A percentile compares a stretch with the other conserved stretches of the same genome.
Evolutionary conservation across 2,888 invertebrate species (phyloP).

Genomic region (Noctua janthina): DNA sequence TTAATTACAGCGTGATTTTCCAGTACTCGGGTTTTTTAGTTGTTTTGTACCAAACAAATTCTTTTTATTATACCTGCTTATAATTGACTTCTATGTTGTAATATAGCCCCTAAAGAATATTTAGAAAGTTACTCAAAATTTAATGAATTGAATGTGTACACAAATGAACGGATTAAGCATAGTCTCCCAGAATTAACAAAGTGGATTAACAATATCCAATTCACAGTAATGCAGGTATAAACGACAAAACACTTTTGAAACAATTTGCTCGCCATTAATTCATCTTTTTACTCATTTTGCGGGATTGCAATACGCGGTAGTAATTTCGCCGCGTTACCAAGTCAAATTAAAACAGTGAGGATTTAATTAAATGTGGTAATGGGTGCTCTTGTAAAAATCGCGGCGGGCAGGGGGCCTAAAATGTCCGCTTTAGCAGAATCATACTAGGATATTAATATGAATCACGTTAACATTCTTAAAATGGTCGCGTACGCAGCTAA

Average conservation of each 20-base stretch:
- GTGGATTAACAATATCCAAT: conserved; percentile 26
- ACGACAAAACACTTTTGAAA: conserved; percentile 55
- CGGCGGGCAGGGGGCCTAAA: conserved; percentile 56
- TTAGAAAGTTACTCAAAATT: not conserved
- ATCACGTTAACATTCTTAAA: no score
- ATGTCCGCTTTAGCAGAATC: no score
- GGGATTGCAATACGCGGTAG: conserved; percentile 76
- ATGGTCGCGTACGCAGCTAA: no score
- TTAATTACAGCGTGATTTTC: no score
- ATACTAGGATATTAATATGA: no score
- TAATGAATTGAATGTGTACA: not conserved
- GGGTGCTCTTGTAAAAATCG: conserved; percentile 86
- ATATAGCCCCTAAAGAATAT: not conserved
- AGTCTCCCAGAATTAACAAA: conserved; percentile 16
- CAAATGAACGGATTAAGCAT: not conserved
- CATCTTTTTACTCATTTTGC: conserved; percentile 67
- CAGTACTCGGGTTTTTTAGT: no score
- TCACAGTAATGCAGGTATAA: conserved; percentile 29
- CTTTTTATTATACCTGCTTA: not conserved
- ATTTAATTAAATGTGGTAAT: conserved; percentile 89
- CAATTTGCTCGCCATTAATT: conserved; percentile 70
- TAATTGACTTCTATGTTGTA: not conserved
- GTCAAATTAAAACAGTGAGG: conserved; percentile 88
- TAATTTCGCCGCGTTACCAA: conserved; percentile 81
- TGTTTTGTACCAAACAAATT: no score